Evolutionary conservation across 2,888 invertebrate genomes (phyloP), one percentile per base, ranked within the genome.

Genomic region (Caenorhabditis sp.): DNA sequence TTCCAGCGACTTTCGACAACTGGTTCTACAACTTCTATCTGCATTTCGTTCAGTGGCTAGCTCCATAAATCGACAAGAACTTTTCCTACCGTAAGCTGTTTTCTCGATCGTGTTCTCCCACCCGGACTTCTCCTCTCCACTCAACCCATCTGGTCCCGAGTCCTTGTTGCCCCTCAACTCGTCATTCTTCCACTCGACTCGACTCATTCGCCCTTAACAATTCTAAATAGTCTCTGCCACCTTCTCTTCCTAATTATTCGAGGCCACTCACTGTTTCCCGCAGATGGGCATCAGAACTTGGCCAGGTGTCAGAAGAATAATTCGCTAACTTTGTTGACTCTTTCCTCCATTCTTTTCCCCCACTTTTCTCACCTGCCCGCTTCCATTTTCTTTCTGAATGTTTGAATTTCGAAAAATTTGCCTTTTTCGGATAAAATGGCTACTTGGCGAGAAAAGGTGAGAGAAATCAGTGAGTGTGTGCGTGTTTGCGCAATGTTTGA

Each of bases 171-270:
- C 62, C n/a, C n/a, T n/a, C n/a, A n/a, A n/a, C n/a, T n/a, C n/a
- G n/a, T 44, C 47, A 56, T 68, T 53, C 60, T 69, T 56, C 62
- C 70, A 64, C 64, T 70, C 69, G 53, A 78, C 77, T 62, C 70
- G n/a, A 40, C 40, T 40, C 47, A 28, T 44, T 62, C n/a, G n/a
- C 55, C 55, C 68, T 76, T 53, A 68, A 68, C 68, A 60, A 60
- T 60, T 13, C n/a, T 40, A 60, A 51, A 56, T 74, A 44, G 60
- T 62, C 61, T 50, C 74, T 65, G 26, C 32, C 64, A 20, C 50
- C 22, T 50, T 11, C 22, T 60, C 60, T 56, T 62, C 65, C 58
- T 74, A 74, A 74, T 74, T 74, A 74, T 65, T 65, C 72, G 64
- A 62, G 71, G 71, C 65, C 72, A 65, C 50, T 11, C 68, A 35